phyloP scores from a whole-genome alignment of 2,888 invertebrate genomes.

The Pasiphila rectangulata region DNA sequence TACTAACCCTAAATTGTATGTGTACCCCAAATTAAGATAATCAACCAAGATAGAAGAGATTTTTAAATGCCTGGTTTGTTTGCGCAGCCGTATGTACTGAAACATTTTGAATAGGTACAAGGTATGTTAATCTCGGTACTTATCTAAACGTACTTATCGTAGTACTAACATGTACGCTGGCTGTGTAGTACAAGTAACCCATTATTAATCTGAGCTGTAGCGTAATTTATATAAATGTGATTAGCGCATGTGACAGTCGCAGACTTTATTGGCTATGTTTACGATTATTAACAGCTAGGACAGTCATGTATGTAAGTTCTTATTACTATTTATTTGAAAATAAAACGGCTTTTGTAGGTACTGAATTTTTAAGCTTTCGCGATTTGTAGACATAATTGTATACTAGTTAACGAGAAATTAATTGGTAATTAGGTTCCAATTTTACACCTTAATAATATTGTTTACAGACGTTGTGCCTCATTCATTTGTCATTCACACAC shows the following conservation, averaged over 20 bases:
- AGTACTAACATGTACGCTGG: slow-evolving; percentile 27
- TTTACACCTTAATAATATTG: too few relatives aligned
- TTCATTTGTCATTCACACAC: too few relatives aligned
- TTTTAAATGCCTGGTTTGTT: too few relatives aligned
- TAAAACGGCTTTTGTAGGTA: too few relatives aligned
- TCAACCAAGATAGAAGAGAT: too few relatives aligned
- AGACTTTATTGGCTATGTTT: slow-evolving; percentile 50
- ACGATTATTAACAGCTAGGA: slow-evolving; percentile 42
- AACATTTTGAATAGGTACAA: slow-evolving; percentile 7
- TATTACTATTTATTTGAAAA: background rate
- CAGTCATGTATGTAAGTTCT: slow-evolving; percentile 20
- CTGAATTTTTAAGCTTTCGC: too few relatives aligned
- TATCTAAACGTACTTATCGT: slow-evolving; percentile 23
- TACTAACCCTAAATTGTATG: too few relatives aligned
- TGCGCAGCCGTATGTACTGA: background rate
- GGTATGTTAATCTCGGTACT: slow-evolving; percentile 12
- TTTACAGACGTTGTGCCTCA: too few relatives aligned
- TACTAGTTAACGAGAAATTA: too few relatives aligned
- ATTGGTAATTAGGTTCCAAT: too few relatives aligned
- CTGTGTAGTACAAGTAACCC: slow-evolving; percentile 27
- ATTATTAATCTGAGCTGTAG: slow-evolving; percentile 29
- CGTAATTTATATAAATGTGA: slow-evolving; percentile 43
- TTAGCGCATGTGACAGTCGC: slow-evolving; percentile 46
- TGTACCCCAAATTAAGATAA: too few relatives aligned
- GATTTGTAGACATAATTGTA: too few relatives aligned